Base-by-base conservation (phyloP, 2,888 invertebrate species). In the Drosophila kambysellisi region DNA sequence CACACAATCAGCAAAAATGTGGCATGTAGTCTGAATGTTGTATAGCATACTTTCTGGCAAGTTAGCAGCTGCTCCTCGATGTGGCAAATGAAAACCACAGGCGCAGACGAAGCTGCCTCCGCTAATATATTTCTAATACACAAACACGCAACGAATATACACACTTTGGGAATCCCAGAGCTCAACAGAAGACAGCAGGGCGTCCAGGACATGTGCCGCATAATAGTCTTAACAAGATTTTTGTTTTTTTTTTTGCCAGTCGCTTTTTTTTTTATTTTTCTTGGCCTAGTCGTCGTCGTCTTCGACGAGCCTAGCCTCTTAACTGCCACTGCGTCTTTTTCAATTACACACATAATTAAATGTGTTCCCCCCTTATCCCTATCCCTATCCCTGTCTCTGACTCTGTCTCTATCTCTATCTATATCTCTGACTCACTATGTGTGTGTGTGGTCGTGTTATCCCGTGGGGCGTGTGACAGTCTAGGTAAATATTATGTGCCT, bases 341-440 rank as follows among this genome's bases (percentile, higher is more conserved):
- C 87, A 87, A 87, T 87, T 88, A 87, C 88, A 83, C 76, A 87
- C 87, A 88, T 88, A 89, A 87, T 87, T 89, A 87, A 89, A 89
- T 89, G 88, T 83, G 79, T 81, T 76, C 58, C 64, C 69, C 70
- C 76, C 25, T 25, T 63, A 52, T 41, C 43, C 60, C 43, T 57
- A 60, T 68, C 46, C n/a, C 41, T 5, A n/a, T 41, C n/a, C n/a
- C n/a, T 41, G 9, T 4, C 39, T 2, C 1, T n/a, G 9, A 1
- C 41, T n/a, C 41, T 41, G 41, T 3, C 33, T 33, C 33, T 4
- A 30, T 7, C 37, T 17, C 37, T 37, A 37, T 37, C 37, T 37
- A 15, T 37, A 37, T 37, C 37, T 51, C 50, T 59, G 46, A 48
- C 54, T 41, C 39, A 41, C 41, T 41, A n/a, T n/a, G 48, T 61